Evolutionary conservation across 1,140 invertebrate genomes (phyloP).

Genomic region (Asobara japonica): DNA sequence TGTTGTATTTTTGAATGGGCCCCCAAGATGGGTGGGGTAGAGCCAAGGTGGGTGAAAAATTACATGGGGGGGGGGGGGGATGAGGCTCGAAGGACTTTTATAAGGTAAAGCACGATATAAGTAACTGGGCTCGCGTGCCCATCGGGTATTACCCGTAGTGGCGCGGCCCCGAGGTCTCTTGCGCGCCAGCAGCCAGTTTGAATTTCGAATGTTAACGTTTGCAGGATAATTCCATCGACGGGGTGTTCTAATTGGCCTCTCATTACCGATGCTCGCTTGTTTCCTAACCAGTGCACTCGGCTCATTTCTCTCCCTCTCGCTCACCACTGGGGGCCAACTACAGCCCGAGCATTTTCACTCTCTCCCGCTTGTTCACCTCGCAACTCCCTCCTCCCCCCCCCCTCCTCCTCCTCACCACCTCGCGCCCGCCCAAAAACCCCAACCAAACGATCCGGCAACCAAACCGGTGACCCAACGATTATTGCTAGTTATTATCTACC

Average conservation of each 20-base stretch:
- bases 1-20: neutral
- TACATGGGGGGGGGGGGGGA: neutral
- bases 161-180: slow-evolving; percentile 40
- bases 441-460: slow-evolving; percentile 42
- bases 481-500: slow-evolving; percentile 64
- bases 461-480: slow-evolving; percentile 58
- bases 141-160: slow-evolving; percentile 52
- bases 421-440: neutral
- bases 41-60: neutral
- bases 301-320: slow-evolving; percentile 8
- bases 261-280: slow-evolving; percentile 66
- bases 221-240: slow-evolving; percentile 63
- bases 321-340: neutral
- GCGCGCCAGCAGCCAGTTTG: slow-evolving; percentile 58
- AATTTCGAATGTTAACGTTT: slow-evolving; percentile 62
- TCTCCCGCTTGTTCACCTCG: neutral
- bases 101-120: slow-evolving; percentile 14
- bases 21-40: neutral
- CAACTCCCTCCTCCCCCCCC: neutral
- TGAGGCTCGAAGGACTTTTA: slow-evolving; percentile 4
- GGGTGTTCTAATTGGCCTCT: slow-evolving; percentile 66
- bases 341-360: neutral
- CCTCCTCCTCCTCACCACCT: neutral
- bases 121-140: slow-evolving; percentile 54
- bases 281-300: slow-evolving; percentile 41